Conservation (phyloP, 2,113 vertebrate genomes). For the Phyllopteryx taeniolatus region DNA sequence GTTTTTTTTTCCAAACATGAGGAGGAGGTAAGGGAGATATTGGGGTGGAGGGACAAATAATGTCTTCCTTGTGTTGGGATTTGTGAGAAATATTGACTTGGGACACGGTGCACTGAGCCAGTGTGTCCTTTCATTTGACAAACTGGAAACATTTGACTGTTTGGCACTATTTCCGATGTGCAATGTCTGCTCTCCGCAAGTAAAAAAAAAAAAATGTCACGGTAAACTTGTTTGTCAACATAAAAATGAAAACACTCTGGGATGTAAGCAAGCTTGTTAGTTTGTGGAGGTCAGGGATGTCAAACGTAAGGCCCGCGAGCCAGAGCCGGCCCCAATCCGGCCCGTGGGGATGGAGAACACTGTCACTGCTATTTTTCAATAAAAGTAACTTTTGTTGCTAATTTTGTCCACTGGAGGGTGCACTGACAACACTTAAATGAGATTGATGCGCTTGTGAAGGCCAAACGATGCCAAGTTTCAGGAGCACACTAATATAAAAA, state of each 20-base stretch:
- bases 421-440: too few species aligned
- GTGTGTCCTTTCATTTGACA: slow-evolving; percentile 63
- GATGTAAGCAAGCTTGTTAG: neutral
- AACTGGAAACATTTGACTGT: slow-evolving; percentile 56
- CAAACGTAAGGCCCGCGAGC: too few species aligned
- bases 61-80: slow-evolving; percentile 61
- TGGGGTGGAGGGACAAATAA: slow-evolving; percentile 64
- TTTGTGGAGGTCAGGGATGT: slow-evolving; percentile 13
- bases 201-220: slow-evolving; percentile 14
- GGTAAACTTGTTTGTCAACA: neutral
- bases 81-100: slow-evolving; percentile 76
- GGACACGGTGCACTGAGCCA: slow-evolving; percentile 45
- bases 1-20: slow-evolving; percentile 62
- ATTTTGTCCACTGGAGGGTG: too few species aligned
- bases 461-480: too few species aligned
- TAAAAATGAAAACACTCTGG: neutral
- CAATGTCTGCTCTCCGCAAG: slow-evolving; percentile 4
- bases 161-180: slow-evolving; percentile 12
- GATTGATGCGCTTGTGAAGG: too few species aligned
- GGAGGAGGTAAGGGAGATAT: slow-evolving; percentile 56
- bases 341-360: too few species aligned
- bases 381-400: too few species aligned
- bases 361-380: too few species aligned
- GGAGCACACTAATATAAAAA: too few species aligned
- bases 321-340: too few species aligned